These are phyloP conservation scores for Pelecanus crispus DNA, from an alignment of 2,113 vertebrate genomes.

Conservation along the genomic window DNA sequence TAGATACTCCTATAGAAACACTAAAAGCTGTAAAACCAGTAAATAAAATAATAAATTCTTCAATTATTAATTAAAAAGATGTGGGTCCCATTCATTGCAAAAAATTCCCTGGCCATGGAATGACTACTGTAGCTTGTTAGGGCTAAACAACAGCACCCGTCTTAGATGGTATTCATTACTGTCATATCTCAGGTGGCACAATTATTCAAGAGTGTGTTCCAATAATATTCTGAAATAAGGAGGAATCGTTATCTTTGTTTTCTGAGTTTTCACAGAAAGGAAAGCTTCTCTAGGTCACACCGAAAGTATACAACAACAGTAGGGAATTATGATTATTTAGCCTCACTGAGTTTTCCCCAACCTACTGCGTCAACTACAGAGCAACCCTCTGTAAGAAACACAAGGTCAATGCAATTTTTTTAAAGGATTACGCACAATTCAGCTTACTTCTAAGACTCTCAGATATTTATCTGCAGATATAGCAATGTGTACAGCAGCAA, in stretches of 20 bases:
- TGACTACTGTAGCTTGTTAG: background rate
- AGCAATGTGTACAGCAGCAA: background rate
- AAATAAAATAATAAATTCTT: background rate
- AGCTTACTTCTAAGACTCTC: background rate
- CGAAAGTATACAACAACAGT: background rate
- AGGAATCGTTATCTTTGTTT: background rate
- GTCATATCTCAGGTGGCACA: background rate
- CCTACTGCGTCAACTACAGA: background rate
- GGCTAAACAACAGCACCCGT: background rate
- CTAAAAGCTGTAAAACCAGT: background rate
- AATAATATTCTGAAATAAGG: background rate
- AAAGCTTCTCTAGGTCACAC: background rate
- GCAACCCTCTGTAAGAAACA: background rate
- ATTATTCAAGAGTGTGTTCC: background rate
- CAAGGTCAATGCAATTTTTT: background rate
- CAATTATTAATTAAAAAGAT: background rate
- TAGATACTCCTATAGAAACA: background rate
- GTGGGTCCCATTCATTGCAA: background rate
- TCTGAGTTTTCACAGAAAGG: background rate
- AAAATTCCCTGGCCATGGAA: background rate
- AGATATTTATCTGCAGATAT: background rate
- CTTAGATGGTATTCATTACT: background rate
- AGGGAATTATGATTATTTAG: background rate
- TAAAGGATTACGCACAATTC: background rate
- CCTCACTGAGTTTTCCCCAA: background rate